Conservation (phyloP, 2,113 vertebrate genomes). For the Pelusios castaneus region DNA sequence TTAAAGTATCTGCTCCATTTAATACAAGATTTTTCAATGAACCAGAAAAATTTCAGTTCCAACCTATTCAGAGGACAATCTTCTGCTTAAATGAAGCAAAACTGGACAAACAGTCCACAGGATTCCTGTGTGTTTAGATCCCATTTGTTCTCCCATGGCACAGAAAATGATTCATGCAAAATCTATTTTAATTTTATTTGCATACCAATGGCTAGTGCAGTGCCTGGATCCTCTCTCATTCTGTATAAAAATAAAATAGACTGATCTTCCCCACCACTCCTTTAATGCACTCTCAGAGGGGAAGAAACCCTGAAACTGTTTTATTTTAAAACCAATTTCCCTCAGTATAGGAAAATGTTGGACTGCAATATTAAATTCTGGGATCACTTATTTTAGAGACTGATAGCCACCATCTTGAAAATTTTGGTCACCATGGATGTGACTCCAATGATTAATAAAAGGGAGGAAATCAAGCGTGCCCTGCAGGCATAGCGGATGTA, state of each 20-base stretch:
- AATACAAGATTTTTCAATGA: constrained; percentile 9
- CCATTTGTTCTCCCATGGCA: background rate
- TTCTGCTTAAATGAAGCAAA: background rate
- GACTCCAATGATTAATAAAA: constrained; percentile 45
- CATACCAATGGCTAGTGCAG: constrained; percentile 13
- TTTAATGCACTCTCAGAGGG: background rate
- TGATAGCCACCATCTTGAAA: background rate
- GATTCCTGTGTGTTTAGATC: background rate
- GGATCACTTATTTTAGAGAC: background rate
- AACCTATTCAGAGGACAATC: constrained; percentile 19
- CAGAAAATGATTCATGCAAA: constrained; percentile 24
- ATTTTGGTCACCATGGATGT: constrained; percentile 29
- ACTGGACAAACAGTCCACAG: constrained; percentile 38
- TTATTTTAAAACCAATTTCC: background rate
- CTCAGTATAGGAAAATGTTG: background rate
- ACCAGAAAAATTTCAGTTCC: constrained; percentile 31
- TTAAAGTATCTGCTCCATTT: constrained; percentile 28
- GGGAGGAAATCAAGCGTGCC: constrained; percentile 38
- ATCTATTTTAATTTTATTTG: constrained; percentile 51
- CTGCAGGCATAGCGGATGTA: background rate
- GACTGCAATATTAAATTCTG: constrained; percentile 14
- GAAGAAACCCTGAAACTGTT: background rate
- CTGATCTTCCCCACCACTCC: background rate
- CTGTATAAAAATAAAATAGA: background rate
- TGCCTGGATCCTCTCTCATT: background rate